These are phyloP conservation scores for Melanotaenia trifasciata DNA, from an alignment of 2,797 vertebrate species.

Conservation along the genomic window DNA sequence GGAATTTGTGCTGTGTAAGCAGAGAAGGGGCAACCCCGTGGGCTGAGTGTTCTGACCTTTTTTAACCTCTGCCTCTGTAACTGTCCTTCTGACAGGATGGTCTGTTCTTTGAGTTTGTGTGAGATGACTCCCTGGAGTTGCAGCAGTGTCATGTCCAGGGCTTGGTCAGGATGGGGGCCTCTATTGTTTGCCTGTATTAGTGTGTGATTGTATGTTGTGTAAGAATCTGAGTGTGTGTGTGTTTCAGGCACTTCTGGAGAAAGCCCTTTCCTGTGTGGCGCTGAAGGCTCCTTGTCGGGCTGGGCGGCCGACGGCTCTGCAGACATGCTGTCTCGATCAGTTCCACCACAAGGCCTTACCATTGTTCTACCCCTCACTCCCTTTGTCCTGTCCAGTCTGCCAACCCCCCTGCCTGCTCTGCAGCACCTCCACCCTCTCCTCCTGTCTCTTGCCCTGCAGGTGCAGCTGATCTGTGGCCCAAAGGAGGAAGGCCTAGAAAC, in stretches of 20 bases:
- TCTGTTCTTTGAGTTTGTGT: slow-evolving; percentile 67
- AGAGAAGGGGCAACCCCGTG: slow-evolving; percentile 9
- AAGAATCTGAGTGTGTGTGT: slow-evolving; percentile 40
- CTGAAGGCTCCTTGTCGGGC: slow-evolving; percentile 71
- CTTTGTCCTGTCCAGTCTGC: slow-evolving; percentile 73
- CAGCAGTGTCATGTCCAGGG: slow-evolving; percentile 65
- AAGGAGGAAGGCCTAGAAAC: slow-evolving; percentile 70
- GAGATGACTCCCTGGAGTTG: slow-evolving; percentile 73
- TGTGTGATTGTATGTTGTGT: slow-evolving; percentile 56
- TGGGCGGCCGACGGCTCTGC: slow-evolving; percentile 62
- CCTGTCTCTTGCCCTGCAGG: slow-evolving; percentile 70
- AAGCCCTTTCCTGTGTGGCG: slow-evolving; percentile 83
- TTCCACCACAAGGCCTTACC: slow-evolving; percentile 79
- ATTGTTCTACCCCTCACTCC: slow-evolving; percentile 81
- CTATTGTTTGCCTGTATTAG: slow-evolving; percentile 80
- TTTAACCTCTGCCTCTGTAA: slow-evolving; percentile 40
- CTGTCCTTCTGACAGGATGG: slow-evolving; percentile 42
- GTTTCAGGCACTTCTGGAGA: slow-evolving; percentile 66
- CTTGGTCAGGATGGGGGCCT: slow-evolving; percentile 66
- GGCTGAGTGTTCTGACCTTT: slow-evolving; percentile 25
- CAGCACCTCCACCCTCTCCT: slow-evolving; percentile 58
- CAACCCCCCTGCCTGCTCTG: slow-evolving; percentile 27
- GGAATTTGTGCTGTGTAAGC: slow-evolving; percentile 54
- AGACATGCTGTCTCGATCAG: slow-evolving; percentile 85
- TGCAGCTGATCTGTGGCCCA: slow-evolving; percentile 71